Base-by-base conservation (phyloP, 2,797 vertebrate species). In the Notolepis coatsorum region DNA sequence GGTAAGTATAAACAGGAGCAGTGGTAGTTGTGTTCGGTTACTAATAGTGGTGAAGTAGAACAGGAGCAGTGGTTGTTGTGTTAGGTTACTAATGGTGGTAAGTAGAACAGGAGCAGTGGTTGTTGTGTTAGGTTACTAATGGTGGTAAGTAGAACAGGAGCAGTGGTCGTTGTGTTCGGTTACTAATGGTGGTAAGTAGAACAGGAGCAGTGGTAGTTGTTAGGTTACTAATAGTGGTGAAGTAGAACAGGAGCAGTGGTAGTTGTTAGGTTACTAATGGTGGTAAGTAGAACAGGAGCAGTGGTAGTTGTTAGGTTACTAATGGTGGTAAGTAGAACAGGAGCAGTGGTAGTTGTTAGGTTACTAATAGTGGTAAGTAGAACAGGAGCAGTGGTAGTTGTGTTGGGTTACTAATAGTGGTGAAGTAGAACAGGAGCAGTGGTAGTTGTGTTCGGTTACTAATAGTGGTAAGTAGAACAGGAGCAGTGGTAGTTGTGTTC, bases 251-350 rank as follows among this genome's bases (percentile, higher is more conserved):
- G 13, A 25, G 33, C 5, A 37, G 41, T 1, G 15, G 7, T 39
- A 23, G 25, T 45, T 43, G 21, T 53, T 31, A 57, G 12, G 28
- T 23, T 20, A 37, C 17, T 47, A 15, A 39, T 21, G n/a, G n/a
- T n/a, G 30, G 31, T 38, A 41, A 58, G 54, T 52, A 10, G 42
- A 15, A 7, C 28, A 63, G 21, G 13, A 25, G 33, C 5, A 37
- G 41, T 1, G 15, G 7, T 39, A 23, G 25, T 45, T 43, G 21
- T 53, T 31, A 57, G 12, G 28, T 23, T 20, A 37, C 17, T 47
- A 15, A 39, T 21, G n/a, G n/a, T n/a, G 30, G 31, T 38, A 41
- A 58, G 54, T 52, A 10, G 42, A 15, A 7, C 28, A 63, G 21
- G 13, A 25, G 33, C 5, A 37, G 41, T 1, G 15, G 7, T 39